Evolutionary conservation across 2,888 invertebrate genomes (phyloP).

Genomic region (Protonemura montana): DNA sequence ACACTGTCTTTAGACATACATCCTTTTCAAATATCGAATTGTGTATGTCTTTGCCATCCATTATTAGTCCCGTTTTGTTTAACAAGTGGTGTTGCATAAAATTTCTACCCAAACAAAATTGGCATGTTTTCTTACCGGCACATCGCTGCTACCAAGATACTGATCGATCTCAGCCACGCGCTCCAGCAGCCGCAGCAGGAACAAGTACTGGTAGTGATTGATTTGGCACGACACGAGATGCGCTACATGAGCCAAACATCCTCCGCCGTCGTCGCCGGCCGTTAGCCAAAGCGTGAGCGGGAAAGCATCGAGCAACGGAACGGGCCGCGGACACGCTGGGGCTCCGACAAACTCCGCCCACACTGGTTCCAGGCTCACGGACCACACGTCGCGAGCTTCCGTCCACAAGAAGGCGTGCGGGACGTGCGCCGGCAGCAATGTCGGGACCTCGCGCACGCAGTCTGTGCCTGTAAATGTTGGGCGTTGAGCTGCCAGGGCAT

Average conservation of each 20-base stretch:
- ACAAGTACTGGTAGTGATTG: conserved; percentile 92
- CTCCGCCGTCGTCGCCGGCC: background rate
- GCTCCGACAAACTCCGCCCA: conserved; percentile 94
- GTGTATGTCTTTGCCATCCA: no score
- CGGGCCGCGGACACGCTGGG: conserved; percentile 69
- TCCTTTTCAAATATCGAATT: no score
- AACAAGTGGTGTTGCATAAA: no score
- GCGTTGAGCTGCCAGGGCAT: no score
- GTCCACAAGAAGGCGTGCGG: conserved; percentile 73
- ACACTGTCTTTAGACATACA: no score
- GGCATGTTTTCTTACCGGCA: conserved; percentile 52
- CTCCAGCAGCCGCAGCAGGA: conserved; percentile 84
- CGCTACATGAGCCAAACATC: conserved; percentile 75
- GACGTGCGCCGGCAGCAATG: conserved; percentile 54
- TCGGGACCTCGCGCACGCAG: conserved; percentile 57
- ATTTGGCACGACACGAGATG: conserved; percentile 88
- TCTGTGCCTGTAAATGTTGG: conserved; percentile 60
- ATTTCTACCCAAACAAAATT: no score
- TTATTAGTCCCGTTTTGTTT: no score
- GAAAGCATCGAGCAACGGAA: conserved; percentile 84
- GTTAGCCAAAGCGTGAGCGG: conserved; percentile 85
- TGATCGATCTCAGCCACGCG: conserved; percentile 78
- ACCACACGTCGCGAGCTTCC: conserved; percentile 88
- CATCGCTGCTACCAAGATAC: conserved; percentile 68
- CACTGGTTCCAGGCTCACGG: conserved; percentile 84